Base-by-base conservation (phyloP, 2,113 vertebrate species). In the Anhinga anhinga region DNA sequence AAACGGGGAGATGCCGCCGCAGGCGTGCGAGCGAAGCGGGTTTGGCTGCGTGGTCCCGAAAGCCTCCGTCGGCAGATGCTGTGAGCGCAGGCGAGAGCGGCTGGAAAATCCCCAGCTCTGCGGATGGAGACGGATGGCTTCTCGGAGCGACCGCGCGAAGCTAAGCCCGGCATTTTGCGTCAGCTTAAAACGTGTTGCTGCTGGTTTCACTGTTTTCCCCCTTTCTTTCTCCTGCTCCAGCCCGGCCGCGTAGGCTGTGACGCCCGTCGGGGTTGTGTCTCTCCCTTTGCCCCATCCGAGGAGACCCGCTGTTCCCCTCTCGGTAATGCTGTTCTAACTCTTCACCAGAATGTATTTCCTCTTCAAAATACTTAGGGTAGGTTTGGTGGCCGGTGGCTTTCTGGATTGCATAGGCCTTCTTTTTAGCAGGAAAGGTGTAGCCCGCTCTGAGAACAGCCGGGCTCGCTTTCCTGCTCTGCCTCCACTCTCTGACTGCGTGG, bases 401-500 rank as follows among this genome's bases (percentile, higher is more conserved):
- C 88, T 95, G 96, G 95, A 83, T 95, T 92, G 80, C 53, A 59
- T 34, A 90, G 89, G 89, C 86, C 88, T 90, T 56, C 80, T 72
- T 11, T 69, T 38, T 40, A 86, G 92, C 93, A 74, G 94, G 89
- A 50, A 32, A 91, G 80, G 55, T 50, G 59, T 40, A 88, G 85
- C 86, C 90, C 5, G 8, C 38, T 36, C 53, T 0, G 8, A 53
- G 63, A 83, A 30, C 74, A 67, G 59, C 63, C 0, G n/a, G 91
- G 77, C 76, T 96, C 42, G 15, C 77, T 94, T 93, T 92, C 82
- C 93, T 87, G 96, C 74, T 95, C 78, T 93, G 92, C 89, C 96
- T 97, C 96, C 91, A 81, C 78, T 89, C 73, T 81, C 95, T 84
- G 87, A 93, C 84, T 88, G 61, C 16, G 95, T 96, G 94, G 95